Evolutionary conservation across 1,140 invertebrate species (phyloP), one percentile per base, ranked within the genome.

Genomic region (Anoplolepis gracilipes): DNA sequence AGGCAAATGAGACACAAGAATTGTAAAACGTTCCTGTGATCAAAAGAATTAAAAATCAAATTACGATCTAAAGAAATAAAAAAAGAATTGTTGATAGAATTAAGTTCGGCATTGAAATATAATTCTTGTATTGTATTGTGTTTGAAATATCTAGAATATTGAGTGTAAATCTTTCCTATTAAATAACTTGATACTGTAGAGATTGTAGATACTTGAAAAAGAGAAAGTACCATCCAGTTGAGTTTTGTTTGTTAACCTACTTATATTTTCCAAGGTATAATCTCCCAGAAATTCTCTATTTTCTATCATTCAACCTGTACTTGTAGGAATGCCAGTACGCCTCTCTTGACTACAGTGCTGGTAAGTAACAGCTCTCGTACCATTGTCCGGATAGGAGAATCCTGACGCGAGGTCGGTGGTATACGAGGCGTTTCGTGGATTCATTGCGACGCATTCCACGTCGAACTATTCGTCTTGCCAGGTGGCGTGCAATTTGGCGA

Each of bases 391-490:
- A 22, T 76, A 69, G 64, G 73, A 57, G 64, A 86, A 89, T 88
- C 85, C 81, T 73, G 42, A 84, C 42, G 85, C 61, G 77, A 57
- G 78, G 53, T 39, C 79, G 75, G 64, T 62, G 87, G 70, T 62
- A 62, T 61, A 28, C n/a, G 46, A 88, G 84, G 87, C 76, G 84
- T 86, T 87, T 91, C 85, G 87, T 86, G 84, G 85, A 91, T 91
- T 91, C 91, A 91, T 90, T 90, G 88, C 90, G 84, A 91, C 85
- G 86, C 90, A 92, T 90, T 92, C 89, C 90, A 91, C 90, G 89
- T 91, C 87, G 90, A 92, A 92, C 90, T 90, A 91, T 92, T 90
- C 89, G 90, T 92, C 90, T 90, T 88, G 59, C 55, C 59, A 85
- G 85, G 33, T 86, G 81, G 86, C 88, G 86, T 89, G 88, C 89